Conservation (phyloP, 2,797 vertebrate species). For the Lepilemur ruficaudatus region DNA sequence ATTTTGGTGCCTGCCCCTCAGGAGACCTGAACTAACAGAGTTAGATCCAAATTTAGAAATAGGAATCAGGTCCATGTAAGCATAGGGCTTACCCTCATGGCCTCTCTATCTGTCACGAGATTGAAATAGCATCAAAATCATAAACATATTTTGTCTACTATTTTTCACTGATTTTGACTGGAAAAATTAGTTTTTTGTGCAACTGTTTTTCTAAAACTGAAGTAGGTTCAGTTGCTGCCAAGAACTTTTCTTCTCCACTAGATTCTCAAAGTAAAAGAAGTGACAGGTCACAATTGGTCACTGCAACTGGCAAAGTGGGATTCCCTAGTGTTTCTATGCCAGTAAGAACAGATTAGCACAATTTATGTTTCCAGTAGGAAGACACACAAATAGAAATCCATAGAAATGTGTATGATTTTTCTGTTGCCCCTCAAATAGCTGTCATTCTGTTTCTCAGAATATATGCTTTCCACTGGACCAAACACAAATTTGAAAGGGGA, state of each 20-base stretch:
- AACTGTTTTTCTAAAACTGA: not conserved
- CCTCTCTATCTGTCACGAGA: not conserved
- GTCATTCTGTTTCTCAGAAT: not conserved
- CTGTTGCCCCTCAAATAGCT: not conserved
- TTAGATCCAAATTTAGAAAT: not conserved
- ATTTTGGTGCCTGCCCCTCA: not conserved
- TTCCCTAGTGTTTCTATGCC: not conserved
- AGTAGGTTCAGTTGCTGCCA: not conserved
- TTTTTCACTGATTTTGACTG: slow-evolving; percentile 12
- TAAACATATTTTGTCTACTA: not conserved
- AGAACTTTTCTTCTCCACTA: not conserved
- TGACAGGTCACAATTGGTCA: not conserved
- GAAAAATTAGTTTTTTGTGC: not conserved
- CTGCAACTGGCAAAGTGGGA: not conserved
- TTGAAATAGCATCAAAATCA: not conserved
- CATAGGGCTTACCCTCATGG: not conserved
- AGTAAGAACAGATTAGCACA: not conserved
- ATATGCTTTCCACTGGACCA: not conserved
- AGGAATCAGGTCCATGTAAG: not conserved
- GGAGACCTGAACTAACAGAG: not conserved
- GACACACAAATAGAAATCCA: not conserved
- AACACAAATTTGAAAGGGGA: not conserved
- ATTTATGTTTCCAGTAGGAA: not conserved
- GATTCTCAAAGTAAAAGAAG: not conserved
- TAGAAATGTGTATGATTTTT: not conserved